These are phyloP conservation scores for Dolichopus griseipennis DNA, from an alignment of 2,888 invertebrate species.

Conservation along the genomic window DNA sequence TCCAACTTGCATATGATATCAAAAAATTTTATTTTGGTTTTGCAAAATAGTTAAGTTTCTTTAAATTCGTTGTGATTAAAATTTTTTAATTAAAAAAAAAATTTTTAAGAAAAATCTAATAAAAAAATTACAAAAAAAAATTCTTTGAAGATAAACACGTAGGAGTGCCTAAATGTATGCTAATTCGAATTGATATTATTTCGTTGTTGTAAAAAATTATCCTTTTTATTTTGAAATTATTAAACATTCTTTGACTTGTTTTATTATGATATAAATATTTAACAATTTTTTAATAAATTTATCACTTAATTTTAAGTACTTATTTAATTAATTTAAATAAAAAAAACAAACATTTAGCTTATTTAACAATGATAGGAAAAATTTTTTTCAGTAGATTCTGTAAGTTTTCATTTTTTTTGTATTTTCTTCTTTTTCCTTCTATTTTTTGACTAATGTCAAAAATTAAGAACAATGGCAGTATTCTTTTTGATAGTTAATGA, in stretches of 20 bases:
- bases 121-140: too few relatives aligned
- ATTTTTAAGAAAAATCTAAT: not conserved
- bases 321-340: not conserved
- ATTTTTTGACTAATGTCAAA: not conserved
- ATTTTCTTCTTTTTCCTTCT: too few relatives aligned
- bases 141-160: not conserved
- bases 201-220: not conserved
- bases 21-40: not conserved
- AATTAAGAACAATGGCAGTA: not conserved
- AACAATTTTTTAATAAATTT: not conserved
- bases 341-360: not conserved
- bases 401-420: not conserved
- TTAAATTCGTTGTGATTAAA: not conserved
- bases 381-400: not conserved
- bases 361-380: conserved; percentile 1
- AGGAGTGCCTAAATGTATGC: not conserved
- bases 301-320: not conserved
- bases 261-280: not conserved
- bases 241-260: not conserved
- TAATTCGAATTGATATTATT: not conserved
- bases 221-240: not conserved
- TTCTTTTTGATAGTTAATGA: too few relatives aligned
- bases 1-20: not conserved
- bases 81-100: not conserved
- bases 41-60: not conserved